Evolutionary conservation across 2,113 vertebrate genomes (phyloP), one percentile per base, ranked within the genome.

Genomic region (Epinephelus lanceolatus): DNA sequence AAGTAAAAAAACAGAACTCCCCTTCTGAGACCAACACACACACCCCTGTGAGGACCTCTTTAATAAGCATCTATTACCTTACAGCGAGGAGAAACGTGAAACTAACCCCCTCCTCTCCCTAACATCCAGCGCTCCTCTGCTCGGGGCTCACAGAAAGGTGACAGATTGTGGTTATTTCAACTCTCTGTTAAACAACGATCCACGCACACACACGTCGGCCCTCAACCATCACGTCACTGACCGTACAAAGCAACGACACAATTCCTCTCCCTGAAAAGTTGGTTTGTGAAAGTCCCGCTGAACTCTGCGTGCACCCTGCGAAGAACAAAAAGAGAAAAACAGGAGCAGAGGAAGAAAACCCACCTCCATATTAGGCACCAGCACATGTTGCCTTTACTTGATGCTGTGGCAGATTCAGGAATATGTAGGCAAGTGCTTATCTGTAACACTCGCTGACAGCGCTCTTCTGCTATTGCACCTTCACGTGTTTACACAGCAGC

Each of bases 51-150:
- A 66, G 73, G 76, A 92, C 63, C 83, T 55, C 60, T 92, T 92
- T 87, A 90, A 93, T 88, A 90, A 88, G 77, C 83, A 86, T 87
- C 75, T 60, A 88, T 88, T 85, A 86, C 71, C 83, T 91, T 86
- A 71, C 72, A 87, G 81, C 82, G 30, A 78, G 53, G 27, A 78
- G 86, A 88, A 89, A 91, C n/a, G 19, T 84, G 81, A 88, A 82
- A 72, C 86, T 27, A 61, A 56, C 84, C 80, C 45, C 65, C 11
- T 70, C 79, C 33, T 76, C 68, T 63, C 11, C 49, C 69, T 1
- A 74, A 27, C 63, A 55, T 27, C 63, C 83, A 72, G 49, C 81
- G 73, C 66, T 57, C 40, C 67, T 71, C 76, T 72, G 27, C 69
- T 15, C 6, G 49, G 71, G 69, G 78, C 72, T 83, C 74, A 68